Evolutionary conservation across 2,888 invertebrate species (phyloP), one percentile per base, ranked within the genome.

Genomic region (Orchestes rusci): DNA sequence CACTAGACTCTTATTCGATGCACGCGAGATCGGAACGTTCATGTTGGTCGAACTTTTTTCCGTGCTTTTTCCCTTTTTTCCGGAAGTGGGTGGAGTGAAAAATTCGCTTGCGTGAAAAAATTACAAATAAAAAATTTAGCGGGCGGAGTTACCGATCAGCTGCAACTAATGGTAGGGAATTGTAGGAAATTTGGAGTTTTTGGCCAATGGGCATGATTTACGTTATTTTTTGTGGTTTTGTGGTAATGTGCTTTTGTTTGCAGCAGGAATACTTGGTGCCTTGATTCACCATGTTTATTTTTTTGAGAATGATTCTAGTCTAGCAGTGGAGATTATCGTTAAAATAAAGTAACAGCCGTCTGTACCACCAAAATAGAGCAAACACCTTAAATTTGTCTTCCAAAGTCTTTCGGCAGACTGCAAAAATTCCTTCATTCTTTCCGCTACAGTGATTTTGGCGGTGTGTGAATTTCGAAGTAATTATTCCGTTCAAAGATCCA

Each of bases 81-180:
- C 62, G 64, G 65, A 64, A 64, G 59, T 64, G 54, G 65, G 65
- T 62, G 64, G 61, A 59, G 50, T 57, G 52, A 39, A 49, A 53
- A 56, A 59, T 58, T 63, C 60, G 64, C 64, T 64, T 64, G 65
- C 62, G 63, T 62, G 59, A 62, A 65, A 65, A 65, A 65, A 64
- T 62, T 60, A 59, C 61, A 59, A 61, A 62, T 63, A 62, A 64
- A 64, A 63, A 60, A 44, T 40, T 34, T 31, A 8, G 31, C 4
- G 38, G 50, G 50, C 12, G 50, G 50, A 38, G 47, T 39, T 16
- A 8, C 16, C 12, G 28, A 39, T 23, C 32, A 40, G 29, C 18
- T 13, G 5, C 40, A 19, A 33, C 48, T 44, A 48, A 48, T 48
- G 18, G 40, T 16, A 19, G 41, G 31, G 31, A 32, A 32, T 38